phyloP scores from a whole-genome alignment of 2,888 invertebrate genomes.

The Piscicola geometra region DNA sequence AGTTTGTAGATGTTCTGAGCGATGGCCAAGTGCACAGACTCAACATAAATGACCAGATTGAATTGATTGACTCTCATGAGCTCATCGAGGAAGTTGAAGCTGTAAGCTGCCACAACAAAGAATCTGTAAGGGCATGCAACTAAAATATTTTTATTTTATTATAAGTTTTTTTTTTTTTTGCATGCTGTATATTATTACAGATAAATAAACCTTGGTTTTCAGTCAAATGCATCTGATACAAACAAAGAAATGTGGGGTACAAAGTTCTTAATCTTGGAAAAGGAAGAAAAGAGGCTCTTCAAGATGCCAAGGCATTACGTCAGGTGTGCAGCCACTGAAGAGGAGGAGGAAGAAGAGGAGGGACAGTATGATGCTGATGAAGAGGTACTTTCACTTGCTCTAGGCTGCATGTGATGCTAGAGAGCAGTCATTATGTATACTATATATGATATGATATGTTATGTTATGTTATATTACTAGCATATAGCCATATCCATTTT shows the following conservation, averaged over 20 bases:
- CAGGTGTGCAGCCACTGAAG: slow-evolving; percentile 64
- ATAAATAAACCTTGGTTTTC: too few species aligned
- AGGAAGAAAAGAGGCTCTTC: slow-evolving; percentile 65
- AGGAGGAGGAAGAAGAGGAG: slow-evolving; percentile 63
- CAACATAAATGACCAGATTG: slow-evolving; percentile 58
- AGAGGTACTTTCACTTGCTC: slow-evolving; percentile 64
- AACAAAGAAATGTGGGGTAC: neutral
- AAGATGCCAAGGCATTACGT: slow-evolving; percentile 69
- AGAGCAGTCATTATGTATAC: too few species aligned
- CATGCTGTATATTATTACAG: neutral
- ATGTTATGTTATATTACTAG: too few species aligned
- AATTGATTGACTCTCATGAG: slow-evolving; percentile 51
- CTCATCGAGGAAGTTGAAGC: neutral
- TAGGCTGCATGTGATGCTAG: too few species aligned
- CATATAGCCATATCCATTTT: too few species aligned
- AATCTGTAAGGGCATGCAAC: neutral
- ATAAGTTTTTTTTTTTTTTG: neutral
- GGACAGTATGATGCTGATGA: slow-evolving; percentile 96
- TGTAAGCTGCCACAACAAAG: neutral
- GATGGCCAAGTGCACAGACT: slow-evolving; percentile 70
- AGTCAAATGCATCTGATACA: neutral
- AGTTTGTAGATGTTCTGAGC: slow-evolving; percentile 79
- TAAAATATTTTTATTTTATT: neutral
- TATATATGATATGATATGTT: too few species aligned
- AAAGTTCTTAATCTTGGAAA: too few species aligned